Conservation (phyloP, 2,888 invertebrate species). For the Oxytorus armatus region DNA sequence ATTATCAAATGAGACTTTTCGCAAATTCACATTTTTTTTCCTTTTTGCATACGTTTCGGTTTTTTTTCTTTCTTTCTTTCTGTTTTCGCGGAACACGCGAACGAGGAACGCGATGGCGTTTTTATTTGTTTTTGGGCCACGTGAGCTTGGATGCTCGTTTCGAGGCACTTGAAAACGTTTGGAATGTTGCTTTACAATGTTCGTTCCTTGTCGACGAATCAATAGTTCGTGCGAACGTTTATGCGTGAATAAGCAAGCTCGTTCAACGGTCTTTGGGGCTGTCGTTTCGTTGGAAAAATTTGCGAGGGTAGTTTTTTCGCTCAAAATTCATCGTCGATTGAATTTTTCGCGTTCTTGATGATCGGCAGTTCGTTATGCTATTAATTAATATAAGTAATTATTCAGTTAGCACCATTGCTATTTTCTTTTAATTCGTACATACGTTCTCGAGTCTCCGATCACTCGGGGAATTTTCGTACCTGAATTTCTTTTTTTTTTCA, state of each 20-base stretch:
- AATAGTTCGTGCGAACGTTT: conserved; percentile 47
- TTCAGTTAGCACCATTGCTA: conserved; percentile 32
- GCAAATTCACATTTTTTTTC: too few species aligned
- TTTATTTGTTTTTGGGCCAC: conserved; percentile 28
- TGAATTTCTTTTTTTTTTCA: neutral
- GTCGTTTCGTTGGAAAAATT: conserved; percentile 47
- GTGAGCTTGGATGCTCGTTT: conserved; percentile 66
- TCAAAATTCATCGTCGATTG: conserved; percentile 1
- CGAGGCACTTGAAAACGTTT: conserved; percentile 75
- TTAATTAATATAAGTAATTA: conserved; percentile 5
- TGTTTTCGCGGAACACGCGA: conserved; percentile 61
- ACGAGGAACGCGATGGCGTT: conserved; percentile 71
- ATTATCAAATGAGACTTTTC: too few species aligned
- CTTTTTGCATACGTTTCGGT: too few species aligned
- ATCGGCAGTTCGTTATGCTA: conserved; percentile 18
- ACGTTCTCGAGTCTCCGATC: conserved; percentile 16
- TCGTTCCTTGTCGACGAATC: conserved; percentile 65
- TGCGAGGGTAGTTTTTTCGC: conserved; percentile 12
- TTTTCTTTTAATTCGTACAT: conserved; percentile 29
- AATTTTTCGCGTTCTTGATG: conserved; percentile 8
- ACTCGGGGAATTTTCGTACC: conserved; percentile 15
- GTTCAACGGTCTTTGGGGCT: conserved; percentile 26
- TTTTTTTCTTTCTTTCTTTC: conserved; percentile 20
- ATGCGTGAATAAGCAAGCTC: conserved; percentile 40
- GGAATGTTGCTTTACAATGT: conserved; percentile 80